These are phyloP conservation scores for Coenonympha arcania DNA, from an alignment of 2,888 invertebrate genomes.

Conservation along the genomic window DNA sequence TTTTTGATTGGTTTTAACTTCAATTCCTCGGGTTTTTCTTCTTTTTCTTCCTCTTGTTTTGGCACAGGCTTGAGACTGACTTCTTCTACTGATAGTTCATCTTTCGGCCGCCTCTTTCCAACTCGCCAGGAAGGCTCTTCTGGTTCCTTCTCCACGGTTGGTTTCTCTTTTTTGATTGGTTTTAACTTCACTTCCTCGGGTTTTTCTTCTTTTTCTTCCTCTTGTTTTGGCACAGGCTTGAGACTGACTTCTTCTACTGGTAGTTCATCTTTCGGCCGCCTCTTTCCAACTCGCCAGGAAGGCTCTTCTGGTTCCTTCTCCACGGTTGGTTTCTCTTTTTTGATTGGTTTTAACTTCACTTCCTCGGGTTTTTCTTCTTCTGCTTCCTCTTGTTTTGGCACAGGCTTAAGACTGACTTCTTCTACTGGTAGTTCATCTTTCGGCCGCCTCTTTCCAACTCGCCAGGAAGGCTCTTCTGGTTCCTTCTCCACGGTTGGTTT, in stretches of 20 bases:
- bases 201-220: slow-evolving; percentile 28
- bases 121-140: no score
- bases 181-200: slow-evolving; percentile 56
- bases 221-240: slow-evolving; percentile 54
- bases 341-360: neutral
- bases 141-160: slow-evolving; percentile 35
- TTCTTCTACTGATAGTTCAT: slow-evolving; percentile 32
- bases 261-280: slow-evolving; percentile 31
- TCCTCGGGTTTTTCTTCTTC: slow-evolving; percentile 39
- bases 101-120: no score
- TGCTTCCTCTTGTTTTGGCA: slow-evolving; percentile 36
- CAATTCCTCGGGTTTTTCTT: slow-evolving; percentile 32
- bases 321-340: slow-evolving; percentile 22
- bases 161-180: slow-evolving; percentile 40
- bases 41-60: slow-evolving; percentile 39
- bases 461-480: slow-evolving; percentile 45
- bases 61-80: neutral
- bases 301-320: slow-evolving; percentile 52
- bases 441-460: slow-evolving; percentile 37
- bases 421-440: slow-evolving; percentile 46
- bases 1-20: slow-evolving; percentile 26
- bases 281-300: slow-evolving; percentile 37
- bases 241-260: slow-evolving; percentile 51
- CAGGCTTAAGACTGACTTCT: neutral
- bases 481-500: slow-evolving; percentile 44